Evolutionary conservation across 2,113 vertebrate species (phyloP).

Genomic region (Leptosomus discolor): DNA sequence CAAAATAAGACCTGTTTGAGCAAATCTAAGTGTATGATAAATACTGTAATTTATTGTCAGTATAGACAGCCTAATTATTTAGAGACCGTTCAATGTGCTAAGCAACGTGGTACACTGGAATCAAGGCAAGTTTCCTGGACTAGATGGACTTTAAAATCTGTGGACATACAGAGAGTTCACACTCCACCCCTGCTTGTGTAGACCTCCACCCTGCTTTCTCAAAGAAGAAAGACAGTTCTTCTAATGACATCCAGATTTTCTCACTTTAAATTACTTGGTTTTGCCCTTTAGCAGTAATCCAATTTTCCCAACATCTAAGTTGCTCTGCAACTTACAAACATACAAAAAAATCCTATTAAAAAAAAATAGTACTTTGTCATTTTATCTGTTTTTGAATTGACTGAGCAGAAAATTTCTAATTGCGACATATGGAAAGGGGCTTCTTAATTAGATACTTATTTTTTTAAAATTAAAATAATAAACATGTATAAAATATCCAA

Average conservation of each 20-base stretch:
- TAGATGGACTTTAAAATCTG: not conserved
- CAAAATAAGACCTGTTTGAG: not conserved
- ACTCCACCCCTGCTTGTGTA: not conserved
- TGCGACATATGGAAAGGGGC: not conserved
- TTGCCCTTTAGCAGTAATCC: not conserved
- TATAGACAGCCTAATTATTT: not conserved
- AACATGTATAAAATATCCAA: not conserved
- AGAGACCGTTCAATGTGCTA: not conserved
- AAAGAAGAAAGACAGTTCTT: not conserved
- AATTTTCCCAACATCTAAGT: not conserved
- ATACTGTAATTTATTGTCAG: not conserved
- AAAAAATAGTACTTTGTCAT: accelerated
- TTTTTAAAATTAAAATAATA: not conserved
- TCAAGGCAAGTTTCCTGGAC: not conserved
- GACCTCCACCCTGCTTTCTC: not conserved
- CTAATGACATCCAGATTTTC: not conserved
- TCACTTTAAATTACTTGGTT: not conserved
- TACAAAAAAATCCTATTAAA: not conserved
- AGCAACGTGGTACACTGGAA: not conserved
- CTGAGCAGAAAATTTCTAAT: not conserved
- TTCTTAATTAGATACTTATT: not conserved
- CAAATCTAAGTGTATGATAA: not conserved
- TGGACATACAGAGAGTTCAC: not conserved
- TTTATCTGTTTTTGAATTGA: not conserved
- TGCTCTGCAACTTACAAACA: not conserved